A percentile compares a stretch with the other conserved stretches of the same genome.
Conservation (phyloP, 2,797 vertebrate species). For the Prunella strophiata region DNA sequence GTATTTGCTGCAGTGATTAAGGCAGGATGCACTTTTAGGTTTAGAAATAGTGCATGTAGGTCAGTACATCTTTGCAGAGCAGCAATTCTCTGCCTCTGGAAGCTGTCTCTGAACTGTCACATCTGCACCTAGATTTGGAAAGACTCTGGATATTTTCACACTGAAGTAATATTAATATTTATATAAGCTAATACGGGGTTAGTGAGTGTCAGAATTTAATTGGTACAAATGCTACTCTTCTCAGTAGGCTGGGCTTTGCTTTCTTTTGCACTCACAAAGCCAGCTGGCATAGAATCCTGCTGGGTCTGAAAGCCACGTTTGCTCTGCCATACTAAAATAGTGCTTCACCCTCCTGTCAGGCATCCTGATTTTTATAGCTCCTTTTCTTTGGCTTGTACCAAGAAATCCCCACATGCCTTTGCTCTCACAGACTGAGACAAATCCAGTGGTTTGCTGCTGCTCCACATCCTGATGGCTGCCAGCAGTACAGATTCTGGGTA, state of each 20-base stretch:
- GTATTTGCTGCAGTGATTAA: background rate
- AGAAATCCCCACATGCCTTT: background rate
- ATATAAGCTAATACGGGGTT: background rate
- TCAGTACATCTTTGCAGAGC: background rate
- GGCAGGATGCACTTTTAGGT: background rate
- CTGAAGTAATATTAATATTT: conserved; percentile 10
- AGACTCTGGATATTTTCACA: background rate
- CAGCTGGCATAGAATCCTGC: background rate
- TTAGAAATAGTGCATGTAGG: background rate
- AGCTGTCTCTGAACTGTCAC: background rate
- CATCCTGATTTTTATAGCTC: background rate
- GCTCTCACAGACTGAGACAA: background rate
- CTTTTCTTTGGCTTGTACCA: background rate
- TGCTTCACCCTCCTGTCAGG: background rate
- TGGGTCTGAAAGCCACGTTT: background rate
- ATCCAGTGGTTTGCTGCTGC: background rate
- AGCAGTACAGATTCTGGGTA: background rate
- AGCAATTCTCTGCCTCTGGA: background rate
- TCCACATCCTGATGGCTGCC: background rate
- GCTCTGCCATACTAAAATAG: background rate
- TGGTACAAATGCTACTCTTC: background rate
- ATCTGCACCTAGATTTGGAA: background rate
- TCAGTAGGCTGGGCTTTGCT: background rate
- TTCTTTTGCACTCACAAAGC: background rate
- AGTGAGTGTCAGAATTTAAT: background rate